Percentiles rank a stretch among this genome's conserved stretches.
phyloP scores from a whole-genome alignment of 2,113 vertebrate species.

The Nannobrachium achirus region DNA sequence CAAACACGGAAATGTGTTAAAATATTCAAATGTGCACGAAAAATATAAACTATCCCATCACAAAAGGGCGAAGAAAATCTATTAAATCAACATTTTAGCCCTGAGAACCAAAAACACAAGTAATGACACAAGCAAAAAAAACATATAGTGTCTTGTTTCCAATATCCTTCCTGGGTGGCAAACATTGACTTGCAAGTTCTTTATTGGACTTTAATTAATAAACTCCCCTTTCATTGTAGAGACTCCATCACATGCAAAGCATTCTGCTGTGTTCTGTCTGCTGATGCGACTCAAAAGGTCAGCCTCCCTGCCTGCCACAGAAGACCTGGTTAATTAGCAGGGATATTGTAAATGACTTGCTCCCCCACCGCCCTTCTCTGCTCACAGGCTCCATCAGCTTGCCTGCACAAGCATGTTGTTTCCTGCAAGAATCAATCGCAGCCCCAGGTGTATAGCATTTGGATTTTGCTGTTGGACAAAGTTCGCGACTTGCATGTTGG shows the following conservation, averaged over 20 bases:
- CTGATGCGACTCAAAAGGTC: conserved; percentile 55
- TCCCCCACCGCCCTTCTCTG: conserved; percentile 21
- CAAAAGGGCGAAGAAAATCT: conserved; percentile 11
- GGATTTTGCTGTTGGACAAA: too few relatives aligned
- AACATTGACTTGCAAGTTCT: conserved; percentile 16
- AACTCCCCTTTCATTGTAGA: not conserved
- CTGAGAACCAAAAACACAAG: conserved; percentile 60
- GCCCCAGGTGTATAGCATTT: too few relatives aligned
- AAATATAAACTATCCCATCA: conserved; percentile 54
- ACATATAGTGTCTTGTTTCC: conserved; percentile 20
- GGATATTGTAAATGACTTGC: conserved; percentile 50
- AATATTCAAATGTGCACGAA: conserved; percentile 68
- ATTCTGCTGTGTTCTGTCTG: conserved; percentile 28
- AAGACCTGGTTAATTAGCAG: conserved; percentile 54
- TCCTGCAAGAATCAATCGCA: too few relatives aligned
- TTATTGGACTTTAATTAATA: conserved; percentile 42
- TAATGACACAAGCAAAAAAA: conserved; percentile 59
- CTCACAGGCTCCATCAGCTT: not conserved
- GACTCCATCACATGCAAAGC: conserved; percentile 13
- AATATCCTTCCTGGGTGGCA: conserved; percentile 29
- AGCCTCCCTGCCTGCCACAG: conserved; percentile 26
- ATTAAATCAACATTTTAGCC: conserved; percentile 45
- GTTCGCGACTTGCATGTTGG: too few relatives aligned
- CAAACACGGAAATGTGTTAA: conserved; percentile 58
- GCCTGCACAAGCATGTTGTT: too few relatives aligned